phyloP scores from a whole-genome alignment of 2,888 invertebrate species.

The Drosophila rellima region DNA sequence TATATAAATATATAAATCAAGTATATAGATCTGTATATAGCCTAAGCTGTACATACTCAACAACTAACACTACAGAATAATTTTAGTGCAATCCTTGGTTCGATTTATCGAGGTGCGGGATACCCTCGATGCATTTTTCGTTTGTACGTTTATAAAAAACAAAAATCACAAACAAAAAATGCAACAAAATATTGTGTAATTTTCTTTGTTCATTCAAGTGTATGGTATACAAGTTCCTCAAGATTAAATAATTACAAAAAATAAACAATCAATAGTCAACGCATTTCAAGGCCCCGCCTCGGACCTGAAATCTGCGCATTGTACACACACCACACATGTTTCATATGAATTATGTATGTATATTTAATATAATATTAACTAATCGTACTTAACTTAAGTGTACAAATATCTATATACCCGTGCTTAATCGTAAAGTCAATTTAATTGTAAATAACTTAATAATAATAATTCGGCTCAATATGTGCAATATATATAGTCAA shows the following conservation, averaged over 20 bases:
- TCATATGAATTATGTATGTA: conserved; percentile 77
- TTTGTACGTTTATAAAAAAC: conserved; percentile 36
- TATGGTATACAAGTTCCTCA: conserved; percentile 93
- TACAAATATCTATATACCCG: conserved; percentile 39
- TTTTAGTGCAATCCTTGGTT: conserved; percentile 81
- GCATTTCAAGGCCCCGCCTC: conserved; percentile 62
- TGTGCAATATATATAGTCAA: conserved; percentile 63
- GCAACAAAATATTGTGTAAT: conserved; percentile 83
- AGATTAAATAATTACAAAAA: conserved; percentile 80
- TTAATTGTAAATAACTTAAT: conserved; percentile 62
- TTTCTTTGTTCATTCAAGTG: conserved; percentile 85
- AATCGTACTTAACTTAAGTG: conserved; percentile 42
- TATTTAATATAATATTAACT: conserved; percentile 45
- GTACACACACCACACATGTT: conserved; percentile 75
- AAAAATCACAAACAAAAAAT: conserved; percentile 47
- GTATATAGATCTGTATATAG: conserved; percentile 26
- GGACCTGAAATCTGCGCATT: conserved; percentile 58
- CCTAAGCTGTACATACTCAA: conserved; percentile 55
- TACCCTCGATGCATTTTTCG: conserved; percentile 29
- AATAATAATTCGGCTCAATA: conserved; percentile 60
- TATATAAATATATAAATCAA: conserved; percentile 26
- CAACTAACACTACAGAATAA: conserved; percentile 71
- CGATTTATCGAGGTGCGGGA: conserved; percentile 25
- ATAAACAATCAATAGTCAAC: conserved; percentile 73
- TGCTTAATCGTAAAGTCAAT: conserved; percentile 59